phyloP scores from a whole-genome alignment of 2,888 invertebrate genomes.

The Lutraria lutraria region DNA sequence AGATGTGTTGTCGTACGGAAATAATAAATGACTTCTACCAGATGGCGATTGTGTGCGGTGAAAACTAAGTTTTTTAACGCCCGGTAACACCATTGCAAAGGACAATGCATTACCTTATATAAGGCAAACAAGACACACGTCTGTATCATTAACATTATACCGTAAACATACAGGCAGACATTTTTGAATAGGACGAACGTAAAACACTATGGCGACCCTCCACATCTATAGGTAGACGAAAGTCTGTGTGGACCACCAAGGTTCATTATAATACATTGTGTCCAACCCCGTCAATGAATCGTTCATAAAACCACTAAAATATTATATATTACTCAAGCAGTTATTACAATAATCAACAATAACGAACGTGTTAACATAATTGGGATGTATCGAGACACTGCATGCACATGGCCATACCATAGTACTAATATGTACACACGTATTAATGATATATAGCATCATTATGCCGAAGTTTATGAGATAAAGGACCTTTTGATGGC shows the following conservation, averaged over 20 bases:
- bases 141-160: constrained; percentile 26
- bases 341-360: neutral
- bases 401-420: too few species aligned
- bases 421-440: too few species aligned
- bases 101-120: constrained; percentile 13
- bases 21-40: constrained; percentile 63
- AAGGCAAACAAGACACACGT: constrained; percentile 30
- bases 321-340: neutral
- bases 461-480: too few species aligned
- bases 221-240: constrained; percentile 12
- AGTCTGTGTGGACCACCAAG: constrained; percentile 27
- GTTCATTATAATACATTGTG: neutral
- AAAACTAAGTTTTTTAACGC: constrained; percentile 24
- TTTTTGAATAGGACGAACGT: constrained; percentile 30
- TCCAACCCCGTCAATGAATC: neutral
- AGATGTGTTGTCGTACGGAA: constrained; percentile 55
- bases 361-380: neutral
- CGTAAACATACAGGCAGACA: constrained; percentile 45
- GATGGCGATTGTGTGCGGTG: constrained; percentile 66
- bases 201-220: constrained; percentile 48
- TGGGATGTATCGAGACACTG: neutral
- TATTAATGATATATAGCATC: too few species aligned
- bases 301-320: neutral
- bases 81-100: neutral
- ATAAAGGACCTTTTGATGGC: too few species aligned